Percentiles rank a stretch among this genome's conserved stretches.
Conservation (phyloP, 1,140 invertebrate genomes). For the Cyclina sinensis region DNA sequence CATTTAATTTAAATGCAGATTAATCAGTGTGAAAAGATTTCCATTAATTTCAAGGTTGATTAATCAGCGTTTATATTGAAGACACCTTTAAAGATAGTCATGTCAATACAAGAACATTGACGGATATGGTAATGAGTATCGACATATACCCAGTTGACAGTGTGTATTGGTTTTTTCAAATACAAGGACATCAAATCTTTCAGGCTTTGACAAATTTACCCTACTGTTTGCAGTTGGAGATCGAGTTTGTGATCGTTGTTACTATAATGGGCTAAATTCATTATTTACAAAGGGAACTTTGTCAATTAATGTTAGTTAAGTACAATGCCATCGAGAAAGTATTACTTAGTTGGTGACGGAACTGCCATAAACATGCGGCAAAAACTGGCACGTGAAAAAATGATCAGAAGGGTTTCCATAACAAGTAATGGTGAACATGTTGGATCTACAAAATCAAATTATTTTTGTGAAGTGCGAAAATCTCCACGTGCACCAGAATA, state of each 20-base stretch:
- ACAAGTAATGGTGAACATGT: conserved; percentile 23
- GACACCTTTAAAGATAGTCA: not conserved
- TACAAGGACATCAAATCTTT: conserved; percentile 32
- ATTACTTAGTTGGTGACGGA: conserved; percentile 28
- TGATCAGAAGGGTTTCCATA: conserved; percentile 34
- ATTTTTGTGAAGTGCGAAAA: conserved; percentile 56
- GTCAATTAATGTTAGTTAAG: not conserved
- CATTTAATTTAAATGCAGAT: too few relatives aligned
- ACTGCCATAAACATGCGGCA: not conserved
- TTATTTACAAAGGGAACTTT: conserved; percentile 7
- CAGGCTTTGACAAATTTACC: conserved; percentile 37
- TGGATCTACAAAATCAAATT: not conserved
- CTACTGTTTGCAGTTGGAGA: not conserved
- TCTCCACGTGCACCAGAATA: conserved; percentile 55
- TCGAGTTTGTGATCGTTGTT: not conserved
- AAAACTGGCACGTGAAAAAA: conserved; percentile 24
- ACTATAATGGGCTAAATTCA: not conserved
- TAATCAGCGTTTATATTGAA: not conserved
- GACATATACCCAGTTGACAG: conserved; percentile 3
- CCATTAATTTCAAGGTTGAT: conserved; percentile 2
- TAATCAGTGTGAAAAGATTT: not conserved
- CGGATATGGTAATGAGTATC: conserved; percentile 3
- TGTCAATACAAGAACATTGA: conserved; percentile 8
- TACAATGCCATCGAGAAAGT: conserved; percentile 44
- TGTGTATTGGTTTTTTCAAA: conserved; percentile 28